A percentile compares a stretch with the other conserved stretches of the same genome.
phyloP scores from a whole-genome alignment of 2,113 vertebrate species.

The Astur gentilis region DNA sequence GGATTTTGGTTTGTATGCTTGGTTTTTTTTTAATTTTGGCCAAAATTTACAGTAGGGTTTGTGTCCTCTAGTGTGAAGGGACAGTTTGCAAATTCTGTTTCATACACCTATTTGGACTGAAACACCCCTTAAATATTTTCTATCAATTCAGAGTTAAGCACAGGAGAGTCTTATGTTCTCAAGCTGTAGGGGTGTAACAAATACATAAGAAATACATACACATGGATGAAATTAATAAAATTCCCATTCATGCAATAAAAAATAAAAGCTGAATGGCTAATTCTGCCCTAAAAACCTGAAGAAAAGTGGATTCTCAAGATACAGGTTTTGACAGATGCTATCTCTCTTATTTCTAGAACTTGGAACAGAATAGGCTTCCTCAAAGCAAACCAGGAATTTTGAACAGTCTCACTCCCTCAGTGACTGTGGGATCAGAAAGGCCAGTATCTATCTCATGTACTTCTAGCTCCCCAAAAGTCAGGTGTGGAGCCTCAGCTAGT shows the following conservation, averaged over 20 bases:
- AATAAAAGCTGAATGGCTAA: background rate
- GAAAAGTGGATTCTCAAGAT: background rate
- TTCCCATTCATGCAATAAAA: background rate
- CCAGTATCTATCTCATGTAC: background rate
- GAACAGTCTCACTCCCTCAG: background rate
- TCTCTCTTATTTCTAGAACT: background rate
- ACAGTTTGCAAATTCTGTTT: background rate
- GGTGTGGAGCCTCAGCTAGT: background rate
- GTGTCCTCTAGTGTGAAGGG: background rate
- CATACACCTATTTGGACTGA: background rate
- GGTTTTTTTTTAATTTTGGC: background rate
- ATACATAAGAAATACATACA: background rate
- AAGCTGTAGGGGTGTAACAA: background rate
- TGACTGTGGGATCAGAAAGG: background rate
- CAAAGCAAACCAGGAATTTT: background rate
- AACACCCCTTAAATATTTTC: background rate
- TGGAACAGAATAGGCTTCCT: background rate
- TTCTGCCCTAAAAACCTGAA: background rate
- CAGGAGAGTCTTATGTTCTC: background rate
- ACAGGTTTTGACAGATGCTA: background rate
- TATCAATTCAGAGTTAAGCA: background rate
- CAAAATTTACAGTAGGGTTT: background rate
- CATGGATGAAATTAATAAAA: background rate
- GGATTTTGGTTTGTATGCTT: background rate
- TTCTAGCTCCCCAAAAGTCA: background rate